Evolutionary conservation across 2,888 invertebrate species (phyloP).

Genomic region (Chrysomela aeneicollis): DNA sequence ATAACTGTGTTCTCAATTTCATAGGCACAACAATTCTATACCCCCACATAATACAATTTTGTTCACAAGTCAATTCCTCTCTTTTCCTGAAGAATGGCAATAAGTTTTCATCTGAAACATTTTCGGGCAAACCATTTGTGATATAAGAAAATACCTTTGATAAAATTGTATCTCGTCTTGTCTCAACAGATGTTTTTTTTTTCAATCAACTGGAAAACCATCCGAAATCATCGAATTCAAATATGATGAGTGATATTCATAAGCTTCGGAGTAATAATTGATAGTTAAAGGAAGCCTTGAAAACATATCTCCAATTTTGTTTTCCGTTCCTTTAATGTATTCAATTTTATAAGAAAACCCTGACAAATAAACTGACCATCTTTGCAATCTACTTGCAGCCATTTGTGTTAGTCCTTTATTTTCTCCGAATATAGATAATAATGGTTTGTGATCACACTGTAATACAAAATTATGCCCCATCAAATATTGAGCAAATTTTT

Average conservation of each 20-base stretch:
- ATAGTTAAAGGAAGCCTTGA: neutral
- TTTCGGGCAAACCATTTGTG: neutral
- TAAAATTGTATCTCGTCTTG: neutral
- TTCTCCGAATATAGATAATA: no score
- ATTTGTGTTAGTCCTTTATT: neutral
- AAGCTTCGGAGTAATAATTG: neutral
- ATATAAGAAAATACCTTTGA: neutral
- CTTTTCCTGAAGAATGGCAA: conserved; percentile 1
- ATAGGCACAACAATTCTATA: neutral
- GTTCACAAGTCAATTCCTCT: neutral
- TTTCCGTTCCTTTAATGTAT: neutral
- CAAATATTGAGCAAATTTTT: neutral
- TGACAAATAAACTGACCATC: neutral
- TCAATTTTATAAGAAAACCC: neutral
- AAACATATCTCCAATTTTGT: no score
- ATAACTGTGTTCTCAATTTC: neutral
- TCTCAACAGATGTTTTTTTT: neutral
- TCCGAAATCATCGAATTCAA: conserved; percentile 1
- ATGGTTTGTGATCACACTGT: neutral
- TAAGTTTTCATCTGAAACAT: neutral
- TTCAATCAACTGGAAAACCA: neutral
- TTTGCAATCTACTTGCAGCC: neutral
- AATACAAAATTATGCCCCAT: neutral
- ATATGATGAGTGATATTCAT: neutral
- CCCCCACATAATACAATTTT: neutral